Conservation (phyloP, 2,888 invertebrate species). For the Nasonia oneida region DNA sequence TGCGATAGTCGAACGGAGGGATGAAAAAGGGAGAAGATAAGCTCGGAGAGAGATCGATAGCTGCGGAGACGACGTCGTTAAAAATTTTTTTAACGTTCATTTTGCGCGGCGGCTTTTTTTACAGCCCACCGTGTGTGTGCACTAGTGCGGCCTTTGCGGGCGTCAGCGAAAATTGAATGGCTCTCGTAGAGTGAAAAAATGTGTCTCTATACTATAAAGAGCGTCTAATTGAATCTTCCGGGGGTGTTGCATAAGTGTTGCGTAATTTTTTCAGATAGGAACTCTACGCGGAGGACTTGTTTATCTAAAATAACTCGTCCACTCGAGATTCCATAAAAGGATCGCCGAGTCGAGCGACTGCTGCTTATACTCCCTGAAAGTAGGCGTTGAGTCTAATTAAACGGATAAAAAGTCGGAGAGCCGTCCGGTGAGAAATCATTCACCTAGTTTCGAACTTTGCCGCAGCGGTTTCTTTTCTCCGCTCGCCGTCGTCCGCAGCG, state of each 20-base stretch:
- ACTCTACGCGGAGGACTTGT: neutral
- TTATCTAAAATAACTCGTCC: neutral
- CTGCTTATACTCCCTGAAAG: neutral
- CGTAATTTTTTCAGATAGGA: neutral
- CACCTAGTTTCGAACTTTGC: neutral
- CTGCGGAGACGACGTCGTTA: constrained; percentile 1
- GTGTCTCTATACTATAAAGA: neutral
- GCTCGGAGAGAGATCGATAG: constrained; percentile 17
- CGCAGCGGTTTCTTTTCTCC: neutral
- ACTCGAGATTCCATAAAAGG: constrained; percentile 1
- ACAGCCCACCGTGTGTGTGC: neutral
- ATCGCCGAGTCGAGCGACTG: neutral
- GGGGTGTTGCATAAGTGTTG: neutral
- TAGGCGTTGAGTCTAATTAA: constrained; percentile 19
- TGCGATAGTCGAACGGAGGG: constrained; percentile 35
- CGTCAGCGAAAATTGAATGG: constrained; percentile 7
- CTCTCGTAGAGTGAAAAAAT: neutral
- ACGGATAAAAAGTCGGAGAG: neutral
- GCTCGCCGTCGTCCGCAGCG: neutral
- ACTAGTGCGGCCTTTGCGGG: neutral
- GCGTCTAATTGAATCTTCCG: neutral
- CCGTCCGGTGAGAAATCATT: neutral
- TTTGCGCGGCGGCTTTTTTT: neutral
- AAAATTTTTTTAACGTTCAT: constrained; percentile 16
- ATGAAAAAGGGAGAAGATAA: constrained; percentile 15